Conservation (phyloP, 1,140 invertebrate species). For the Musca domestica region DNA sequence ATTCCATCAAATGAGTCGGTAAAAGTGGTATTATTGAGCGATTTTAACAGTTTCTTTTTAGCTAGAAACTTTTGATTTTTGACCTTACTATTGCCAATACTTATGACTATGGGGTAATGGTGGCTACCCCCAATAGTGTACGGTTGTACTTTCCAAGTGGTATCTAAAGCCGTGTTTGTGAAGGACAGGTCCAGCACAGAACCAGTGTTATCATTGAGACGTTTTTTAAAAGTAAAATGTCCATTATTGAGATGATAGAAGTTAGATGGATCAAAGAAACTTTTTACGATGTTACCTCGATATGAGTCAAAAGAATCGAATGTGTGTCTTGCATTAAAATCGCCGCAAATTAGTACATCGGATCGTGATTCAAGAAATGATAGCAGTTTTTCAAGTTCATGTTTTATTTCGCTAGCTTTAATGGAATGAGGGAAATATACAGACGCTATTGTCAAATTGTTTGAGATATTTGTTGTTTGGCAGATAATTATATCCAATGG, state of each 20-base stretch:
- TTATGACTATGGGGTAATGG: too few species aligned
- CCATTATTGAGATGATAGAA: background rate
- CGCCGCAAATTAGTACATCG: conserved; percentile 5
- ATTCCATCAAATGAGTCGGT: too few species aligned
- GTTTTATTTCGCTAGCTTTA: too few species aligned
- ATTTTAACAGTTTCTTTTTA: too few species aligned
- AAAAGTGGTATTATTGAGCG: too few species aligned
- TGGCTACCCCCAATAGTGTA: too few species aligned
- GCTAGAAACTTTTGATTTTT: too few species aligned
- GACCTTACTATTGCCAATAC: too few species aligned
- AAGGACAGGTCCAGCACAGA: background rate
- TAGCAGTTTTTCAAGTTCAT: background rate
- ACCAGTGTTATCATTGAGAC: background rate
- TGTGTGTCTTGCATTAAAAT: conserved; percentile 3
- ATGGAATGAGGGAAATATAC: too few species aligned
- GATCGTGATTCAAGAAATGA: background rate
- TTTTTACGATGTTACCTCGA: background rate
- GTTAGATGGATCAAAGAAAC: background rate
- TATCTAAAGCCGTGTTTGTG: too few species aligned
- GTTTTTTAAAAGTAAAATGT: background rate
- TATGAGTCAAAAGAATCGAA: background rate
- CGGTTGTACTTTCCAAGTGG: too few species aligned
- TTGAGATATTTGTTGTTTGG: background rate
- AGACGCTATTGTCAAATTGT: background rate
- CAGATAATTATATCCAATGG: background rate